Evolutionary conservation across 2,888 invertebrate genomes (phyloP), one percentile per base, ranked within the genome.

Genomic region (Ormyrus thymus): DNA sequence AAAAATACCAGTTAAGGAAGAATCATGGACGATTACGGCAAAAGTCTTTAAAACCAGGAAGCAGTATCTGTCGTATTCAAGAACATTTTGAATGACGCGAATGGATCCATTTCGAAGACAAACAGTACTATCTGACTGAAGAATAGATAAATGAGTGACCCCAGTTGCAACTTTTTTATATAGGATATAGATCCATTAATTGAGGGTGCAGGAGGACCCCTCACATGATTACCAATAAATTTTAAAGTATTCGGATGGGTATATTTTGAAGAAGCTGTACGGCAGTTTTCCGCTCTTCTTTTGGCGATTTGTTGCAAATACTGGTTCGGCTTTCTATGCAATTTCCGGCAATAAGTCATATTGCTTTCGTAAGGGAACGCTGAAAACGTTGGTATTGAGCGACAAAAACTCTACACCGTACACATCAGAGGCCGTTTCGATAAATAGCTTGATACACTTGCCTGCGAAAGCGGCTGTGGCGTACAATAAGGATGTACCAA

Each of bases 301-400:
- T 65, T 76, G 6, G 48, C 1, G 8, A 77, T 78, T 51, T 72
- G 65, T 15, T 78, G 73, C 6, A 80, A 55, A 56, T 68, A 59
- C 15, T 66, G 15, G 64, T 10, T 45, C 1, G 62, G 62, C n/a
- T 45, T 62, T n/a, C 62, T 7, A 46, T n/a, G 68, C 15, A 46
- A 5, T 62, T 74, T 74, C n/a, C 71, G 58, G 15, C 61, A 79
- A 13, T 55, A 81, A 8, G 56, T 59, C 77, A 81, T 81, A 53
- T 81, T 75, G 55, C 73, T 82, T 65, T 80, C 82, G 15, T 74
- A 82, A 10, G 75, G 59, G 65, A 82, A 80, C 5, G 80, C 82
- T 7, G 78, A 78, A 53, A 66, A 80, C 9, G 68, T 81, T 71
- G 11, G 53, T 51, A 62, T 62, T 71, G 51, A 62, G 75, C 4